A percentile compares a stretch with the other conserved stretches of the same genome.
These are phyloP conservation scores for Microdon myrmicae DNA, from an alignment of 2,888 invertebrate species.

Conservation along the genomic window DNA sequence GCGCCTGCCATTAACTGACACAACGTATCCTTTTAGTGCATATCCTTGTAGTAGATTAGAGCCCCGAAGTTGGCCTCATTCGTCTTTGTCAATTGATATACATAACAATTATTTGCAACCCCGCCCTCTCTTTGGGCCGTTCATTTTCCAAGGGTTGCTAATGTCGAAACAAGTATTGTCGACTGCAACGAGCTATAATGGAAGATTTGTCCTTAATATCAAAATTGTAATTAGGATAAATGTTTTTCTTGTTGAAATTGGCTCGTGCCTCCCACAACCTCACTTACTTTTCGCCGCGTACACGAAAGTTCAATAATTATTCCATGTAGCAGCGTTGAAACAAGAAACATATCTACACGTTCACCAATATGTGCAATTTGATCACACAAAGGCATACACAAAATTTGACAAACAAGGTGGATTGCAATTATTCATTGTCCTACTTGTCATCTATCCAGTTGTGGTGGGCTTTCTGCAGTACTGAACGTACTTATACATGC, in stretches of 20 bases:
- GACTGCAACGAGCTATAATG: slow-evolving; percentile 10
- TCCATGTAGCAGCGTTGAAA: slow-evolving; percentile 22
- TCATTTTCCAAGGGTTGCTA: slow-evolving; percentile 3
- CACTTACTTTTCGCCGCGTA: background rate
- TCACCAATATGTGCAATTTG: background rate
- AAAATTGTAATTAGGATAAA: slow-evolving; percentile 36
- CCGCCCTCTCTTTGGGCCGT: background rate
- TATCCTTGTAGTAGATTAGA: slow-evolving; percentile 1
- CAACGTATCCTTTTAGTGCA: slow-evolving; percentile 1
- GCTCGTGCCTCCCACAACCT: background rate
- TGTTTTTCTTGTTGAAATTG: slow-evolving; percentile 34
- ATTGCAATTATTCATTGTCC: slow-evolving; percentile 45
- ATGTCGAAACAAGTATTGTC: slow-evolving; percentile 2
- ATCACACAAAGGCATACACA: background rate
- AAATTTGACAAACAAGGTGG: slow-evolving; percentile 8
- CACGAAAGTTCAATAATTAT: slow-evolving; percentile 40
- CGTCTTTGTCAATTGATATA: slow-evolving; percentile 25
- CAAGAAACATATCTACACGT: background rate
- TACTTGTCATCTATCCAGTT: slow-evolving; percentile 33
- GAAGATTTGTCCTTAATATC: slow-evolving; percentile 18
- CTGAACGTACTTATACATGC: background rate
- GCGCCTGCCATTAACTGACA: no score
- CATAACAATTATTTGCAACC: slow-evolving; percentile 32
- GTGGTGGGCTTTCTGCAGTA: slow-evolving; percentile 12
- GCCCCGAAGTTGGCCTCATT: slow-evolving; percentile 14